These are phyloP conservation scores for Plebejus anna DNA, from an alignment of 2,888 invertebrate species.

Conservation along the genomic window DNA sequence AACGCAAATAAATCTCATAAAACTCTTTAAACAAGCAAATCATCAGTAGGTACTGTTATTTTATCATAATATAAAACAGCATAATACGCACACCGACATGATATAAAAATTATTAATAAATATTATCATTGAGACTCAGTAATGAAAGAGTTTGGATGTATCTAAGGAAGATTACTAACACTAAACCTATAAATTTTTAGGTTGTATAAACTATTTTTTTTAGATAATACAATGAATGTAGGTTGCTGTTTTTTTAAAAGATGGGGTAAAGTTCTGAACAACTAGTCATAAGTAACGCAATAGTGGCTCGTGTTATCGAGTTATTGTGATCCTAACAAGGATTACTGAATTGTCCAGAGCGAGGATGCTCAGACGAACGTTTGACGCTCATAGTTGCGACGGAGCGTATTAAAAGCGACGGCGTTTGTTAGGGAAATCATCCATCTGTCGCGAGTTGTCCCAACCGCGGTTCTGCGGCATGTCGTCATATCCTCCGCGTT, in stretches of 20 bases:
- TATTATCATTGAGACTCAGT: too few relatives aligned
- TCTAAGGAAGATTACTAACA: neutral
- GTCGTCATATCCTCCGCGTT: conserved; percentile 70
- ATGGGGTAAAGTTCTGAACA: conserved; percentile 11
- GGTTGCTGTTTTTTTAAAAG: conserved; percentile 33
- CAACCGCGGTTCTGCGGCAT: conserved; percentile 78
- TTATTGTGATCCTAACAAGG: conserved; percentile 34
- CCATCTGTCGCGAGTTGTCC: conserved; percentile 78
- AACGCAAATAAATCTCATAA: neutral
- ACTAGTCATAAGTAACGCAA: neutral
- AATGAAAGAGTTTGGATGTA: too few relatives aligned
- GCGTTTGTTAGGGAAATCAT: conserved; percentile 83
- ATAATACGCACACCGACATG: too few relatives aligned
- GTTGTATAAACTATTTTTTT: neutral
- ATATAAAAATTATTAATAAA: too few relatives aligned
- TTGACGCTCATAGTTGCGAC: conserved; percentile 3
- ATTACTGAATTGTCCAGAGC: conserved; percentile 20
- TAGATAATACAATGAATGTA: neutral
- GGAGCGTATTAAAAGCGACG: conserved; percentile 76
- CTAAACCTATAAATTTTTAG: neutral
- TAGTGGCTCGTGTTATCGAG: neutral
- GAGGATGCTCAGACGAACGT: neutral
- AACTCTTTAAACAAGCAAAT: neutral
- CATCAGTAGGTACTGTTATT: too few relatives aligned
- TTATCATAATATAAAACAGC: neutral